Base-by-base conservation (phyloP, 2,888 invertebrate species). In the Romanomermis culicivorax region DNA sequence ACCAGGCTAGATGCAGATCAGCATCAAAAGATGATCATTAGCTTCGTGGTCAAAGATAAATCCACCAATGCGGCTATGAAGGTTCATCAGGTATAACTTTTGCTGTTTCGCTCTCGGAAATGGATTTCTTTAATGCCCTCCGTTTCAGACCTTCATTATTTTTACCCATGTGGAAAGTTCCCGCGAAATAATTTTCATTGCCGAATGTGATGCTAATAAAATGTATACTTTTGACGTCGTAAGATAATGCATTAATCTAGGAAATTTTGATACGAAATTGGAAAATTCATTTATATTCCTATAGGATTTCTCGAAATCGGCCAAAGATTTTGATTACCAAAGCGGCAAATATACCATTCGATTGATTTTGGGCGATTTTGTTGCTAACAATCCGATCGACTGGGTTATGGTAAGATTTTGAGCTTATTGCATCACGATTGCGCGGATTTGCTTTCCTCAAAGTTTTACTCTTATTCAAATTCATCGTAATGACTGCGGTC, bases 161-260 rank as follows among this genome's bases (percentile, higher is more conserved):
- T 76, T 91, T 48, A 77, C 77, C 42, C 78, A 82, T 62, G 72
- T 73, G 20, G 64, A 68, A 52, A 76, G 76, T 0, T 74, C 77
- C n/a, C 79, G 80, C 58, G 95, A 95, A 74, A 83, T 88, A 51
- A 80, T 89, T 63, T 93, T 87, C 69, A 83, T 95, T 2, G 86
- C 91, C 1, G 91, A 93, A 68, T 80, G 82, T 2, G 64, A 58
- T 55, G 64, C 54, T 51, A 61, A 60, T 55, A 67, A 66, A 20
- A 61, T 64, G 27, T 91, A 93, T 71, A 86, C 85, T 72, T 82
- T 91, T 60, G 89, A 91, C 67, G 78, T 95, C 79, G 84, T 84
- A 64, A 70, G 77, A 61, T n/a, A n/a, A n/a, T n/a, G n/a, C n/a
- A n/a, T n/a, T n/a, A n/a, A n/a, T n/a, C n/a, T n/a, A n/a, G n/a